Evolutionary conservation across 2,113 vertebrate species (phyloP).

Genomic region (Lutjanus erythropterus): DNA sequence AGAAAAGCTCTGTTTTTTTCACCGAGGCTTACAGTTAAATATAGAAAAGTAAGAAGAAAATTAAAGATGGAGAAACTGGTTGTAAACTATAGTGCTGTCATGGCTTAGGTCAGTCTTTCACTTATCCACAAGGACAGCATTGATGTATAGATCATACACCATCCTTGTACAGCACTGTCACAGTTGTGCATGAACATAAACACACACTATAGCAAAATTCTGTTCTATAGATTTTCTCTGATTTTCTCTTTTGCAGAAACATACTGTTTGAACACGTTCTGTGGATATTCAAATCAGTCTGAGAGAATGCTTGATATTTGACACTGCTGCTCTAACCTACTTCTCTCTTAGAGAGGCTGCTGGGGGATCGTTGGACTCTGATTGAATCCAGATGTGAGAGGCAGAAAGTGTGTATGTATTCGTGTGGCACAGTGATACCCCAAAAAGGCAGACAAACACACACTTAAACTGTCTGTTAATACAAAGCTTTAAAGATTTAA

Average conservation of each 20-base stretch:
- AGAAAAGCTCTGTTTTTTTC: not conserved
- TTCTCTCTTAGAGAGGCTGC: conserved; percentile 62
- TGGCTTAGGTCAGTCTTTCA: not conserved
- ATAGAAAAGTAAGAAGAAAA: not conserved
- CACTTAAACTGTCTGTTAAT: conserved; percentile 14
- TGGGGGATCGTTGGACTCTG: conserved; percentile 69
- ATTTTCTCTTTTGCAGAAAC: conserved; percentile 22
- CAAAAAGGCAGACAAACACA: conserved; percentile 34
- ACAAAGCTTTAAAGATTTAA: conserved; percentile 25
- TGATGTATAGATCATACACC: not conserved
- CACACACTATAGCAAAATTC: not conserved
- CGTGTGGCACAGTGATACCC: conserved; percentile 27
- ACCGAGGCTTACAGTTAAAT: conserved; percentile 1
- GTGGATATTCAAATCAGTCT: conserved; percentile 37
- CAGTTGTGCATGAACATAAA: not conserved
- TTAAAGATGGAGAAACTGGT: not conserved
- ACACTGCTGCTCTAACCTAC: conserved; percentile 68
- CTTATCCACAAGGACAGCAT: conserved; percentile 2
- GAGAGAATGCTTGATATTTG: conserved; percentile 43
- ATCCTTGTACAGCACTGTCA: not conserved
- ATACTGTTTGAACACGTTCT: conserved; percentile 7
- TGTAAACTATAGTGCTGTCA: not conserved
- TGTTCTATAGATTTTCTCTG: not conserved
- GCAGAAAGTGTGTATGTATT: conserved; percentile 42
- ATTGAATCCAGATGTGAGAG: conserved; percentile 80